Conservation (phyloP, 2,797 vertebrate genomes). For the Pterois miles region DNA sequence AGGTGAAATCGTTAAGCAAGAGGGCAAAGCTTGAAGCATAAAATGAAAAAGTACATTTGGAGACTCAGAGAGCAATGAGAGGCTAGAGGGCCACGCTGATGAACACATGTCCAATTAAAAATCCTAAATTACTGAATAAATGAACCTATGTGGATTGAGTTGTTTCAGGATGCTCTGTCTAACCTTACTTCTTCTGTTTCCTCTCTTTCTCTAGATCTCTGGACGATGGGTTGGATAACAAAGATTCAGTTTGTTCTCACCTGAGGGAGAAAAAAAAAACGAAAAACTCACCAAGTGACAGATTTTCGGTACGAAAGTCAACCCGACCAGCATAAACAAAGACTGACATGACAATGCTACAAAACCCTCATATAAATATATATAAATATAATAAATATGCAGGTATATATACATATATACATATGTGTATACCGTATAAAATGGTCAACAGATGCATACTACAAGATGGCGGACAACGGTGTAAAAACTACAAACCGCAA, state of each 20-base stretch:
- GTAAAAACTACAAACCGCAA: conserved; percentile 87
- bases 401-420: conserved; percentile 72
- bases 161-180: conserved; percentile 8
- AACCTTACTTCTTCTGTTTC: conserved; percentile 15
- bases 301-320: conserved; percentile 89
- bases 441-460: conserved; percentile 76
- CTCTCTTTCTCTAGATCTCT: conserved; percentile 61
- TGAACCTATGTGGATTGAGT: background rate
- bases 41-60: background rate
- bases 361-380: conserved; percentile 72
- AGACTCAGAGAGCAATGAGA: background rate
- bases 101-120: background rate
- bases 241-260: conserved; percentile 71
- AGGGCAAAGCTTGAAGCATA: background rate
- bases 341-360: conserved; percentile 82
- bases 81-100: background rate
- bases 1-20: background rate
- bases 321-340: conserved; percentile 85
- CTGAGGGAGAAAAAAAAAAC: conserved; percentile 62
- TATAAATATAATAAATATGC: conserved; percentile 69
- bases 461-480: conserved; percentile 85
- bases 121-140: background rate
- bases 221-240: conserved; percentile 77
- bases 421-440: conserved; percentile 81
- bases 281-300: conserved; percentile 67